Base-by-base conservation (phyloP, 2,797 vertebrate genomes). In the Hydrophis major region DNA sequence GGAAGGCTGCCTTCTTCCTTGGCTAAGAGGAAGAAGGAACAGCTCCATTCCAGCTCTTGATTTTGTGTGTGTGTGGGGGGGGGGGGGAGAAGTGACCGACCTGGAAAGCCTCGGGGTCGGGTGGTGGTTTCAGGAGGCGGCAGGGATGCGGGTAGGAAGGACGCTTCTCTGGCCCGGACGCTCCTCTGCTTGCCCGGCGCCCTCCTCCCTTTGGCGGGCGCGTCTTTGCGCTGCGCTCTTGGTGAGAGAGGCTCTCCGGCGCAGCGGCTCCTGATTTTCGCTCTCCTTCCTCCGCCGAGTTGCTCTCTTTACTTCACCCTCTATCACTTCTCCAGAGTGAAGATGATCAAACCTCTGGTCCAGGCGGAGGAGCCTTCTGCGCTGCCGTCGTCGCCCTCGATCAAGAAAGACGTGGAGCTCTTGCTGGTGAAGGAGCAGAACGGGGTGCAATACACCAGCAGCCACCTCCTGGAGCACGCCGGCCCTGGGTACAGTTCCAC, bases 341-440 rank as follows among this genome's bases (percentile, higher is more conserved):
- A 89, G 93, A 99, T 99, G 99, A 99, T 98, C 96, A 98, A 98
- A 97, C 98, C 98, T 97, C 97, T 98, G 95, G 20, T 22, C 28
- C 97, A 98, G 97, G 98, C 99, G 50, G 98, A 99, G 95, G 98
- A 98, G 96, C 98, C 98, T 59, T 95, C 98, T 90, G 89, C 87
- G 6, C 27, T 89, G 0, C 93, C 88, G 94, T 97, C 94, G 95
- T 94, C 96, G 56, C 96, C 97, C 95, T 98, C 18, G 2, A 10
- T 98, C 93, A 98, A 98, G 96, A 99, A 98, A 94, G 98, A 99
- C n/a, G 98, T 99, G 78, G 99, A 99, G 96, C 98, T 99, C 95
- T 97, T 99, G 91, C 97, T 99, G 97, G 98, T 99, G 94, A 99
- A 99, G 97, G 99, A 99, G 95, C 99, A 98, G 97, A 99, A 99